phyloP scores from a whole-genome alignment of 2,888 invertebrate species.

The Ctena decussata region DNA sequence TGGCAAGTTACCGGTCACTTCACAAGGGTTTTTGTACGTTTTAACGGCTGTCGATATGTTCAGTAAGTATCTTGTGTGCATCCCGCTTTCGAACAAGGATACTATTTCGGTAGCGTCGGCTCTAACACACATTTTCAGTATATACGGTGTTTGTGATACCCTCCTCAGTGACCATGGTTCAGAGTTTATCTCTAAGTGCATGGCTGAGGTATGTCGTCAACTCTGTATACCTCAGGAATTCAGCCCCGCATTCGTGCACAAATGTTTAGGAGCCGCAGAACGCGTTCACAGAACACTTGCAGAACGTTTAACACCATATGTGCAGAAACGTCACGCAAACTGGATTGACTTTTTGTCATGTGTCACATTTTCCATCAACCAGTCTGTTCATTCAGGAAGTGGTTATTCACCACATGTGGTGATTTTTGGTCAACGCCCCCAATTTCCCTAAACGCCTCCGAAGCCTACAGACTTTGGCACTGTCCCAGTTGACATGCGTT shows the following conservation, averaged over 20 bases:
- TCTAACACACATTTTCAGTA: too few species aligned
- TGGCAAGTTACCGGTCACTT: not conserved
- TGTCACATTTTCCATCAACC: slow-evolving; percentile 44
- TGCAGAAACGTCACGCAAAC: slow-evolving; percentile 4
- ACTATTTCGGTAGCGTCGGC: not conserved
- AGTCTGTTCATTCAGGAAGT: slow-evolving; percentile 12
- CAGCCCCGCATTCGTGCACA: slow-evolving; percentile 52
- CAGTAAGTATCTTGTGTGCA: not conserved
- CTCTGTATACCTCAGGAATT: slow-evolving; percentile 52
- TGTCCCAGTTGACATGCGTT: not conserved
- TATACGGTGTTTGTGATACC: slow-evolving; percentile 38
- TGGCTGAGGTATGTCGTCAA: slow-evolving; percentile 40
- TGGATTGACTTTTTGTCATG: slow-evolving; percentile 47
- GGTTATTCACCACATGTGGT: not conserved
- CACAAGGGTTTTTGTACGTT: not conserved
- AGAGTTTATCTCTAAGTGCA: slow-evolving; percentile 45
- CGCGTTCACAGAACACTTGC: slow-evolving; percentile 43
- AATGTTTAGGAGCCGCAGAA: slow-evolving; percentile 51
- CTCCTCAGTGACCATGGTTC: slow-evolving; percentile 39
- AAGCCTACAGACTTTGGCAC: not conserved
- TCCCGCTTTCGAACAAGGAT: not conserved
- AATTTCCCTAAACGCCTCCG: slow-evolving; percentile 20
- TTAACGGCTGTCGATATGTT: not conserved
- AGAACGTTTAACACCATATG: slow-evolving; percentile 42
- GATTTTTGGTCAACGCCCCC: not conserved